A percentile compares a stretch with the other conserved stretches of the same genome.
Evolutionary conservation across 1,140 invertebrate genomes (phyloP).

Genomic region (Drosophila melanica): DNA sequence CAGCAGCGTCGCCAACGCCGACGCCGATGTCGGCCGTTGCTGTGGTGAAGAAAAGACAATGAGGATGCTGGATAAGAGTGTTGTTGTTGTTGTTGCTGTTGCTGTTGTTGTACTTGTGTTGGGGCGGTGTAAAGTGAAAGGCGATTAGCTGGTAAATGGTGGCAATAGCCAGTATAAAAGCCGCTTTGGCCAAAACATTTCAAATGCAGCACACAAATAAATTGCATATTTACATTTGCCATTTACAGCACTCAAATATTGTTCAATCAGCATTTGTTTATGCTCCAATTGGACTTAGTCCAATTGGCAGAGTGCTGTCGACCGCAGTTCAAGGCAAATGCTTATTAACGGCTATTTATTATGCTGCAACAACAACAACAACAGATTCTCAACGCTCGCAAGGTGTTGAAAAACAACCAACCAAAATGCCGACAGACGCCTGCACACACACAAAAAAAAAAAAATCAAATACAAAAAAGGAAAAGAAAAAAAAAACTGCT

Average conservation of each 20-base stretch:
- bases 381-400: constrained; percentile 37
- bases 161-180: constrained; percentile 9
- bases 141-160: constrained; percentile 37
- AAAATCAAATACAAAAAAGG: neutral
- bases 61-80: constrained; percentile 41
- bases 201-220: constrained; percentile 12
- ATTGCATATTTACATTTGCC: neutral
- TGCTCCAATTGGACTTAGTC: neutral
- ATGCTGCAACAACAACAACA: constrained; percentile 20
- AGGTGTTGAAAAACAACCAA: constrained; percentile 77
- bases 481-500: constrained; percentile 3
- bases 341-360: constrained; percentile 23
- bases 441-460: constrained; percentile 16
- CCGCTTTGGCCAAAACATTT: neutral
- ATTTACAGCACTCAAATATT: too few relatives aligned
- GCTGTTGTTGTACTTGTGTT: neutral
- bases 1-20: constrained; percentile 57
- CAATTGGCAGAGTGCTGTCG: neutral
- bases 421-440: constrained; percentile 70
- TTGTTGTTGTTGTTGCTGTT: constrained; percentile 12
- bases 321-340: constrained; percentile 9
- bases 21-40: constrained; percentile 11
- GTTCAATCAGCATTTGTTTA: neutral
- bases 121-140: constrained; percentile 49
- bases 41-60: constrained; percentile 61